phyloP scores from a whole-genome alignment of 2,797 vertebrate genomes.

The Pogoniulus pusillus region DNA sequence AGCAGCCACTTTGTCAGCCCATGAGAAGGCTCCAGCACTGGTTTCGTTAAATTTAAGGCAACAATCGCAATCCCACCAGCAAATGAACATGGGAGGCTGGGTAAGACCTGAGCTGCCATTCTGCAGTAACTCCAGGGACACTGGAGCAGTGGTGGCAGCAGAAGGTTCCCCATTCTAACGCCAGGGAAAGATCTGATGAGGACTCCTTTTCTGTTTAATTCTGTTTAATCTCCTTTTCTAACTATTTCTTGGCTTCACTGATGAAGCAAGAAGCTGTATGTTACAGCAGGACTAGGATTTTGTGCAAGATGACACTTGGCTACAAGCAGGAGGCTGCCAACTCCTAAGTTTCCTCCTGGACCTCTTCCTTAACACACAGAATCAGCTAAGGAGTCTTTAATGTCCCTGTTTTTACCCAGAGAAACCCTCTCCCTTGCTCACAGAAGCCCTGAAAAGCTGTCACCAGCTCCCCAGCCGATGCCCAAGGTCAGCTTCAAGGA shows the following conservation, averaged over 20 bases:
- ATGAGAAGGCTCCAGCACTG: accelerated
- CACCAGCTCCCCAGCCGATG: not conserved
- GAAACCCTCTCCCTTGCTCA: not conserved
- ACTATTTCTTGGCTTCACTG: not conserved
- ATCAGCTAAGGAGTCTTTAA: not conserved
- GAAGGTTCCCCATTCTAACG: not conserved
- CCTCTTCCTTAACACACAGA: not conserved
- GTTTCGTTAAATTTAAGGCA: not conserved
- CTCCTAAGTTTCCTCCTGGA: not conserved
- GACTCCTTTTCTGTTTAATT: too few relatives aligned
- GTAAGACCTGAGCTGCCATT: not conserved
- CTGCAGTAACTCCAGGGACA: not conserved
- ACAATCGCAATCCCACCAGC: not conserved
- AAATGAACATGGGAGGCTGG: not conserved
- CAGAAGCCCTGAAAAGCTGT: not conserved
- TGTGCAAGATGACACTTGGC: not conserved
- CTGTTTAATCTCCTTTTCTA: not conserved
- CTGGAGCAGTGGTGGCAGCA: not conserved
- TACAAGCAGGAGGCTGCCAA: not conserved
- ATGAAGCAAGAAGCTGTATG: not conserved
- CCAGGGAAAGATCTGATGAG: not conserved
- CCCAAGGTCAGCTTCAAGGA: not conserved
- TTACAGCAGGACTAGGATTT: accelerated
- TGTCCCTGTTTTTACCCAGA: not conserved
- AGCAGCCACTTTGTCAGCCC: not conserved